phyloP scores from a whole-genome alignment of 1,140 invertebrate species.

The Drosophila melanogaster region DNA sequence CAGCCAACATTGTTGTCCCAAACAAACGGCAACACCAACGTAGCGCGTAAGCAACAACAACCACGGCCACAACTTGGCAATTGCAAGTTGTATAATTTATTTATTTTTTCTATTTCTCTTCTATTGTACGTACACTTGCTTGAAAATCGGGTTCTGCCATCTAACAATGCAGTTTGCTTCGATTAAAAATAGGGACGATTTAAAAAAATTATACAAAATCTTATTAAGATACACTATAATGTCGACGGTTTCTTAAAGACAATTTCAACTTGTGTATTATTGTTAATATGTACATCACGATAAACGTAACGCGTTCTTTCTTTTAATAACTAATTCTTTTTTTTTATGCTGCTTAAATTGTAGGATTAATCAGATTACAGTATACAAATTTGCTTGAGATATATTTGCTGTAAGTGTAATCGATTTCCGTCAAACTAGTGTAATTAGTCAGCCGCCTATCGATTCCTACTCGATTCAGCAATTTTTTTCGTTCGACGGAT shows the following conservation, averaged over 20 bases:
- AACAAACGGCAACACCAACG: slow-evolving; percentile 59
- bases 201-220: neutral
- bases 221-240: too few species aligned
- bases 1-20: slow-evolving; percentile 47
- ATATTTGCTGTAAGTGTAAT: slow-evolving; percentile 22
- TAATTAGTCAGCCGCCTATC: slow-evolving; percentile 22
- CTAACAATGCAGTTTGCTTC: neutral
- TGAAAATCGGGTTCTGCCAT: slow-evolving; percentile 11
- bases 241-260: too few species aligned
- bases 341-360: neutral
- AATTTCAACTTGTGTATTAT: too few species aligned
- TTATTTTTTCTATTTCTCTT: slow-evolving; percentile 49
- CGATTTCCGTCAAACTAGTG: slow-evolving; percentile 5
- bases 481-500: slow-evolving; percentile 18
- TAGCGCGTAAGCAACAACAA: slow-evolving; percentile 38
- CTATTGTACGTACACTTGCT: slow-evolving; percentile 31
- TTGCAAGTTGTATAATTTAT: slow-evolving; percentile 65
- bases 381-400: neutral
- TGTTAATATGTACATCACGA: too few species aligned
- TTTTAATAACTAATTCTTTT: too few species aligned
- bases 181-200: neutral
- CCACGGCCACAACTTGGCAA: slow-evolving; percentile 39
- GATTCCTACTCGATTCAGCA: slow-evolving; percentile 7
- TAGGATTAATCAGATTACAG: neutral
- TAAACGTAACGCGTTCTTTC: too few species aligned